Evolutionary conservation across 2,888 invertebrate species (phyloP).

Genomic region (Nysson spinosus): DNA sequence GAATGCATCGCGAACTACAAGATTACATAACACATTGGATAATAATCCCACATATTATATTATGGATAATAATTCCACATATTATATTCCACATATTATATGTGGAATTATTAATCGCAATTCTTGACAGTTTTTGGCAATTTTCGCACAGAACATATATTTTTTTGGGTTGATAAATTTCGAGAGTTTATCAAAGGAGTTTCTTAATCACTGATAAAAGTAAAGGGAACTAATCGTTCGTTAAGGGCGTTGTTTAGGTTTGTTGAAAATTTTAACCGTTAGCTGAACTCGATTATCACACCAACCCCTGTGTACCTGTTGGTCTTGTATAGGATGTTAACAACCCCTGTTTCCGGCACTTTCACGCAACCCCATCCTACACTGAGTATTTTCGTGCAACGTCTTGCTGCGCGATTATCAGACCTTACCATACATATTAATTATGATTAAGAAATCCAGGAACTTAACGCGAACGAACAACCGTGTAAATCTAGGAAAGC

Average conservation of each 20-base stretch:
- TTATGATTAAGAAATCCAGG: constrained; percentile 22
- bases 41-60: no score
- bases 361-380: constrained; percentile 20
- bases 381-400: constrained; percentile 27
- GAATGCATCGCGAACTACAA: constrained; percentile 2
- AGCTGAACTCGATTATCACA: constrained; percentile 32
- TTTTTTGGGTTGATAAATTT: no score
- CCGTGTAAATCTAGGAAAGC: no score
- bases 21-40: constrained; percentile 14
- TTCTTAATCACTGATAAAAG: constrained; percentile 19
- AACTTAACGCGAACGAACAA: neutral
- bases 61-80: no score
- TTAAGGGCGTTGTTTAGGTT: constrained; percentile 12
- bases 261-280: constrained; percentile 35
- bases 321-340: constrained; percentile 29
- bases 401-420: constrained; percentile 23
- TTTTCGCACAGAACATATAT: no score
- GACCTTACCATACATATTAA: constrained; percentile 22
- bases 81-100: no score
- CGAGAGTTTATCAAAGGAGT: no score
- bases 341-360: constrained; percentile 32
- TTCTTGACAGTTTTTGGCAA: no score
- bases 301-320: constrained; percentile 11
- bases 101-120: no score
- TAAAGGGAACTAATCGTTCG: constrained; percentile 28